A percentile compares a stretch with the other conserved stretches of the same genome.
Evolutionary conservation across 2,113 vertebrate genomes (phyloP).

Genomic region (Prunella fulvescens): DNA sequence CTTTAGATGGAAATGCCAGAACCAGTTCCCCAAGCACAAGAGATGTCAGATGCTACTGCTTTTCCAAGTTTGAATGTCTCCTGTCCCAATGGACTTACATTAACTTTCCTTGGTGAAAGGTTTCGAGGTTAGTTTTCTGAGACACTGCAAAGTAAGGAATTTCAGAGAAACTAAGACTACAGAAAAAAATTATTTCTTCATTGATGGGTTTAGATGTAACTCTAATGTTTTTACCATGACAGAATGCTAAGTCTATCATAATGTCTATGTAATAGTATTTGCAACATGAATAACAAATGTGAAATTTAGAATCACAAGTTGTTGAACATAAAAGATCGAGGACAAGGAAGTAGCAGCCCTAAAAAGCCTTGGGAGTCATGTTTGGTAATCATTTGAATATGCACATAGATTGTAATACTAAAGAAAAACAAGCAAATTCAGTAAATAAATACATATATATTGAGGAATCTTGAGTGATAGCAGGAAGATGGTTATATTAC

Average conservation of each 20-base stretch:
- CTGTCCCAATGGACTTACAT: slow-evolving; percentile 83
- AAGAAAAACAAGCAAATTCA: not conserved
- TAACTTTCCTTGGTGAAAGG: slow-evolving; percentile 77
- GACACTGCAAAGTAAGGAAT: not conserved
- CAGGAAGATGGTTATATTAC: not conserved
- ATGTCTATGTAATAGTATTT: not conserved
- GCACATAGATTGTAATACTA: not conserved
- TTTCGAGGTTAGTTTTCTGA: slow-evolving; percentile 66
- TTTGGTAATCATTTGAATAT: not conserved
- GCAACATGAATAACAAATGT: not conserved
- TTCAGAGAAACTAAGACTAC: not conserved
- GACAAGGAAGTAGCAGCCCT: not conserved
- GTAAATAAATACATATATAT: not conserved
- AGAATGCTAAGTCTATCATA: not conserved
- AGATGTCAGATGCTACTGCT: not conserved
- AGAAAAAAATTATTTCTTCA: not conserved
- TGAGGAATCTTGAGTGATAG: not conserved
- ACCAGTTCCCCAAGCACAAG: not conserved
- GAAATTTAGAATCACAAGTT: not conserved
- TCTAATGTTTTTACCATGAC: not conserved
- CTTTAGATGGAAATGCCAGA: slow-evolving; percentile 57
- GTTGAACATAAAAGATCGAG: not conserved
- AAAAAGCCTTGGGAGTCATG: not conserved
- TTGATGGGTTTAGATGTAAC: not conserved
- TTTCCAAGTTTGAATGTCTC: slow-evolving; percentile 80